Evolutionary conservation across 2,113 vertebrate species (phyloP), one percentile per base, ranked within the genome.

Genomic region (Ranitomeya variabilis): DNA sequence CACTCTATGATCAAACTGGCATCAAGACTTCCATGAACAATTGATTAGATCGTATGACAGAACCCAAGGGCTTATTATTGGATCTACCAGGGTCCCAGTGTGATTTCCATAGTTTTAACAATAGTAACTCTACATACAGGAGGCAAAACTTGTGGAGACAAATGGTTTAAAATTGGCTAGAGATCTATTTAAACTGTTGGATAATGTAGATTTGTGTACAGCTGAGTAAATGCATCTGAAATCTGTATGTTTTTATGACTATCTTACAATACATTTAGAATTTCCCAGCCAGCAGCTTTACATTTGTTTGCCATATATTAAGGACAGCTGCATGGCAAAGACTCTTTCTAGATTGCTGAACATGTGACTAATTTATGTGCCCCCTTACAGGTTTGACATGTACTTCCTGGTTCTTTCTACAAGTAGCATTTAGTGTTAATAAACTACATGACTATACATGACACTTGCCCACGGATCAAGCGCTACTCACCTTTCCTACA

Each of bases 401-500:
- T 18, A 64, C 18, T 62, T 21, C 9, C 21, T 19, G 19, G 26
- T 26, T 51, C 19, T 83, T 83, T 9, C 62, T 52, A 11, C 54
- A 37, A 9, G 18, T 81, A 37, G 13, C 23, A 60, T 12, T 81
- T 31, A 81, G 67, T 67, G 23, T 18, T 52, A 52, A 67, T 83
- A 67, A 83, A 83, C 71, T 74, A 19, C 37, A 23, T 84, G 71
- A 52, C n/a, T 55, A 14, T 55, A 37, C 66, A 55, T 71, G n/a
- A 55, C 66, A 71, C 51, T 71, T 12, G 15, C 64, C 66, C 52
- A 84, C 31, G 9, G 31, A 45, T 15, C 21, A 83, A 83, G 62
- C 16, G 13, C 66, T 55, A 71, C 82, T 26, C n/a, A 84, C 51
- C 51, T 69, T 84, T 71, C 73, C 71, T 84, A 55, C n/a, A 18